These are phyloP conservation scores for Bryconaethiops microstoma DNA, from an alignment of 2,797 vertebrate species.

Conservation along the genomic window DNA sequence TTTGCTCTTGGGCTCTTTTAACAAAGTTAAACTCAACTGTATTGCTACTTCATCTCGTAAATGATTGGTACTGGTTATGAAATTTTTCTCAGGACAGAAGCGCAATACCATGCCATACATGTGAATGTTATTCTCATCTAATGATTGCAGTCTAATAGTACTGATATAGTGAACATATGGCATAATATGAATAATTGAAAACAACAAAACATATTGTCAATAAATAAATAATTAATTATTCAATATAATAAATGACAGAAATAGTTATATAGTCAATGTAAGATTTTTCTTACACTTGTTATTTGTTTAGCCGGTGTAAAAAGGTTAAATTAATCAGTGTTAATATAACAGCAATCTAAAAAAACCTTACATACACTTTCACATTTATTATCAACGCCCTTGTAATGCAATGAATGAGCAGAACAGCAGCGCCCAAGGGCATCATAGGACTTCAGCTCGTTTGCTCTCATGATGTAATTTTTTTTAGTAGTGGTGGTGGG, in stretches of 20 bases:
- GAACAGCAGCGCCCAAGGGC: constrained; percentile 19
- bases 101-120: background rate
- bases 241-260: too few species aligned
- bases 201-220: background rate
- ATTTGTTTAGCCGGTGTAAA: too few species aligned
- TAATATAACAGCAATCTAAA: background rate
- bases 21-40: background rate
- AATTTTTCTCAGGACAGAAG: background rate
- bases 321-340: too few species aligned
- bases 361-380: background rate
- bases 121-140: background rate
- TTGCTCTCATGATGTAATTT: constrained; percentile 41
- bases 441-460: constrained; percentile 3
- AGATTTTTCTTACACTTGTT: too few species aligned
- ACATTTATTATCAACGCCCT: background rate
- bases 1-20: background rate
- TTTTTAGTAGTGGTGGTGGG: constrained; percentile 27
- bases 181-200: background rate
- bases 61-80: background rate
- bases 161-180: background rate
- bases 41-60: background rate
- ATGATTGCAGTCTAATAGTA: background rate
- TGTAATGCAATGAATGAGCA: constrained; percentile 12
- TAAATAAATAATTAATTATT: background rate
- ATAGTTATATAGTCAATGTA: too few species aligned